These are phyloP conservation scores for Petrolisthes cinctipes DNA, from an alignment of 2,888 invertebrate species.

Conservation along the genomic window DNA sequence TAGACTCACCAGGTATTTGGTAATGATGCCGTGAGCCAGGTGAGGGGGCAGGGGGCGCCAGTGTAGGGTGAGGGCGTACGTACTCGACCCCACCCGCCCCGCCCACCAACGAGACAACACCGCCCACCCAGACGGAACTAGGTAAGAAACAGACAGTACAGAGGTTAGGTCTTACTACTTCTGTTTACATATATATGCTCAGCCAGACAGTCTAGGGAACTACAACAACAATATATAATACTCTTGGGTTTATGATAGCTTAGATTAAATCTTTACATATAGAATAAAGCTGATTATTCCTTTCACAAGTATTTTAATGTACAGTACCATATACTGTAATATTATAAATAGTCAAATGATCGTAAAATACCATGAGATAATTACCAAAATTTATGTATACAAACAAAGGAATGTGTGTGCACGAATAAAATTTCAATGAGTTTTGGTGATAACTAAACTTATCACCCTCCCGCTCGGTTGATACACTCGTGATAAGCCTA, in stretches of 20 bases:
- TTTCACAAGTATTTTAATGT: too few species aligned
- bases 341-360: too few species aligned
- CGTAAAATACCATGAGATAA: too few species aligned
- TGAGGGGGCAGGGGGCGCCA: slow-evolving; percentile 43
- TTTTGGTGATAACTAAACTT: not conserved
- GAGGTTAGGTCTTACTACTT: too few species aligned
- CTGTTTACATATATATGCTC: too few species aligned
- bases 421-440: too few species aligned
- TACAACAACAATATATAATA: not conserved
- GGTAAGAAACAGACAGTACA: too few species aligned
- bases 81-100: slow-evolving; percentile 11
- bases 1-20: slow-evolving; percentile 37
- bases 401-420: too few species aligned
- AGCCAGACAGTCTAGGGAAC: too few species aligned
- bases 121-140: slow-evolving; percentile 49
- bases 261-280: not conserved
- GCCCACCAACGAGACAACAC: slow-evolving; percentile 49
- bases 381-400: not conserved
- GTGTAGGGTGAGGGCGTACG: slow-evolving; percentile 48
- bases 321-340: too few species aligned
- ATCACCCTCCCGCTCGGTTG: not conserved
- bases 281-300: not conserved
- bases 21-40: slow-evolving; percentile 40
- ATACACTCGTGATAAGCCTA: too few species aligned
- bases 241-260: not conserved